Percentiles rank a stretch among this genome's conserved stretches.
These are phyloP conservation scores for Sternotherus odoratus DNA, from an alignment of 2,797 vertebrate genomes.

Conservation along the genomic window DNA sequence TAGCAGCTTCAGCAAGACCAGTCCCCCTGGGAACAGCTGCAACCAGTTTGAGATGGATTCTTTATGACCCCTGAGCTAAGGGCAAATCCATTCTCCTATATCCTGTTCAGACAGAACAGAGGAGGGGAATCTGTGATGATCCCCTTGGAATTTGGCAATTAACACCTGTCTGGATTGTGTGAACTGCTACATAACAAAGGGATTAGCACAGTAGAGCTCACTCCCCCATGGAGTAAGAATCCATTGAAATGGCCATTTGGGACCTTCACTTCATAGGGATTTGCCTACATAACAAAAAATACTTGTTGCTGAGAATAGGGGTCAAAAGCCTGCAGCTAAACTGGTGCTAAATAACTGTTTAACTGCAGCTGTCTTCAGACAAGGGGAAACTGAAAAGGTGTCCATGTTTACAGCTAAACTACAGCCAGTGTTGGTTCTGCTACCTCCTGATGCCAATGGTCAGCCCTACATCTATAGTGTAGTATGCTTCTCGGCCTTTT, in stretches of 20 bases:
- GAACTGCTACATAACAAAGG: not conserved
- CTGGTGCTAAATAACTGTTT: not conserved
- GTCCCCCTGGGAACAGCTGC: not conserved
- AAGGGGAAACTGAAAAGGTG: not conserved
- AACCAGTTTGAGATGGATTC: not conserved
- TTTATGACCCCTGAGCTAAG: not conserved
- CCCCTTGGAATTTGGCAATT: constrained; percentile 19
- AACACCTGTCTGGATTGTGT: not conserved
- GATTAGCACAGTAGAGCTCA: not conserved
- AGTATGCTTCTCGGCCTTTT: too few relatives aligned
- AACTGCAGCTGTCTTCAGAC: not conserved
- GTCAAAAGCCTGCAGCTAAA: not conserved
- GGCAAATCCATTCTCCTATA: not conserved
- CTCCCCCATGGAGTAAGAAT: not conserved
- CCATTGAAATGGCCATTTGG: not conserved
- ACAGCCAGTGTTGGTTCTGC: not conserved
- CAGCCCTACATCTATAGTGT: not conserved
- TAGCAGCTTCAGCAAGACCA: constrained; percentile 6
- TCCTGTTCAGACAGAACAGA: not conserved
- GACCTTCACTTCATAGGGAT: not conserved
- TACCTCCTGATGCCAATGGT: not conserved
- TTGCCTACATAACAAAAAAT: constrained; percentile 22
- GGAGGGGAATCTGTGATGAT: not conserved
- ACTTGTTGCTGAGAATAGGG: not conserved
- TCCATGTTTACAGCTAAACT: not conserved